Evolutionary conservation across 2,888 invertebrate genomes (phyloP), one percentile per base, ranked within the genome.

Genomic region (Cheilosia grossa): DNA sequence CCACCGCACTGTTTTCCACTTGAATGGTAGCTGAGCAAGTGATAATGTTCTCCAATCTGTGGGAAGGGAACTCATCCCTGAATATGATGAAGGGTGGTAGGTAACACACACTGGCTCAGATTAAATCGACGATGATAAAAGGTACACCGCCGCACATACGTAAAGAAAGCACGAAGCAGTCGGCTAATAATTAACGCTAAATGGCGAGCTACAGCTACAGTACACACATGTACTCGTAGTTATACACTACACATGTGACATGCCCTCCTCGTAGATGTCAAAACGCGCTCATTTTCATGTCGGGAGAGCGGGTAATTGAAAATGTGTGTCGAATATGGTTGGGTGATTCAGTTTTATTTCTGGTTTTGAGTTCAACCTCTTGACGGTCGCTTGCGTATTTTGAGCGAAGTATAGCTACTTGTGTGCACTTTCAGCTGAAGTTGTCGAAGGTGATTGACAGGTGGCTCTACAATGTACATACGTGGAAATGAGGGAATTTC

Each of bases 11-110:
- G 63, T 74, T 69, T 79, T 83, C 69, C 82, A 83, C 73, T 83
- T 79, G 56, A 83, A 74, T 58, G 69, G 69, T 85, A 66, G 59
- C 54, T 75, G 61, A 80, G 51, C 74, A 80, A 17, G 72, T 61
- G 49, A 70, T 69, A 56, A 82, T 73, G 44, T 40, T 27, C 53
- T 27, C 27, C 5, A 15, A 21, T 27, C n/a, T 44, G 17, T 33
- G 33, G 10, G 33, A 33, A 2, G 10, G 2, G 0, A 7, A 7
- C 4, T 1, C 37, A 10, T 4, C 4, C 37, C 37, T 37, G 13
- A 37, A 4, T 37, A 10, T 21, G 42, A 63, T 56, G 24, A 30
- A 64, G 63, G 24, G 67, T 63, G 69, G 53, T 56, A 54, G 27
- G 3, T 59, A 58, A 59, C 40, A 64, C 40, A 49, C 33, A 21